These are phyloP conservation scores for Triplophysa yarkandensis DNA, from an alignment of 2,797 vertebrate species.

Conservation along the genomic window DNA sequence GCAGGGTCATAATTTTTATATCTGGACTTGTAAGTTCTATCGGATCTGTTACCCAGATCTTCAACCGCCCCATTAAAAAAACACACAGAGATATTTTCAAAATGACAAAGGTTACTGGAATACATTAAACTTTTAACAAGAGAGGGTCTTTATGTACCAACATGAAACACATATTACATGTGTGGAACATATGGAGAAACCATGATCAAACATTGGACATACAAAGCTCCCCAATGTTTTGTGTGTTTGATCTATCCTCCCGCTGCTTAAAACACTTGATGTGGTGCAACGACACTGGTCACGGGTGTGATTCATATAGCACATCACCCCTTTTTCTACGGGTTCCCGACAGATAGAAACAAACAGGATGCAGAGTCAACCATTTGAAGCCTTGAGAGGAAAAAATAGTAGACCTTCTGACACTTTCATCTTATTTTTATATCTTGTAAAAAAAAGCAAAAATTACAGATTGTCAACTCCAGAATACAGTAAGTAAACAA, in stretches of 20 bases:
- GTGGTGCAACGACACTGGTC: not conserved
- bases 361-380: not conserved
- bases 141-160: constrained; percentile 21
- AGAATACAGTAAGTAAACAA: not conserved
- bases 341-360: not conserved
- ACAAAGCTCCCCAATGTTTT: not conserved
- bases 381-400: not conserved
- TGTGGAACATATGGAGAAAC: constrained; percentile 32
- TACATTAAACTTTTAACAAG: constrained; percentile 2
- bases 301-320: not conserved
- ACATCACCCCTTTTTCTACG: not conserved
- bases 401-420: constrained; percentile 5
- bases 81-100: not conserved
- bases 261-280: constrained; percentile 19
- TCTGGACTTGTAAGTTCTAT: not conserved
- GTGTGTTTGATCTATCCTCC: constrained; percentile 1
- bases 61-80: not conserved
- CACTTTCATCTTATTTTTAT: not conserved
- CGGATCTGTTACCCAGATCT: constrained; percentile 1
- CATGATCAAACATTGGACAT: constrained; percentile 12
- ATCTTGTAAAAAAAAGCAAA: too few relatives aligned
- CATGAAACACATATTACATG: constrained; percentile 25
- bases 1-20: not conserved
- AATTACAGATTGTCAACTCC: not conserved
- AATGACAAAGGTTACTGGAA: not conserved